Base-by-base conservation (phyloP, 2,113 vertebrate species). In the Anoplopoma fimbria region DNA sequence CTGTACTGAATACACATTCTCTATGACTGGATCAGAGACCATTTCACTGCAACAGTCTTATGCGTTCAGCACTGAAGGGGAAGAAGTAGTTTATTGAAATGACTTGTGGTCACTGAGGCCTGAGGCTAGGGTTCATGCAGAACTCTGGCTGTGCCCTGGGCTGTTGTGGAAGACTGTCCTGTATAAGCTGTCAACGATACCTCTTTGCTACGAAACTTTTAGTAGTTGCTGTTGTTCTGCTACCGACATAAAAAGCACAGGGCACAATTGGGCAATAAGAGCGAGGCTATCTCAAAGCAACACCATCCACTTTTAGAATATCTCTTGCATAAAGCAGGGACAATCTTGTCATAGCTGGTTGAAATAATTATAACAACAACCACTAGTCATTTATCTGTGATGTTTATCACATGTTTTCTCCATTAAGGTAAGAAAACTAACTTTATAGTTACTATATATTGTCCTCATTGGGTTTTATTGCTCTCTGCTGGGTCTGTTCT, bases 11-110 rank as follows among this genome's bases (percentile, higher is more conserved):
- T 61, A 70, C 67, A 34, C 75, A 87, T 81, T 79, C 60, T 78
- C 25, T 73, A 21, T 87, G 84, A 80, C 75, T 83, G 80, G 79
- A 79, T 90, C 31, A 14, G 79, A 83, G 64, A 62, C 81, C 63
- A 76, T 83, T 80, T 78, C 78, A 25, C 42, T 42, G 77, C 72
- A 78, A 15, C 69, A 72, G 84, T 84, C 84, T 82, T 14, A 71
- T 70, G 73, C 15, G 9, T 67, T 89, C 69, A 82, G 74, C 40
- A 33, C 23, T 23, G 53, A 36, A 55, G 74, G 69, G 58, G 42
- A 72, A 75, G 68, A 53, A 75, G 75, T 55, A 55, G 69, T 81
- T 86, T 73, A 86, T 87, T 67, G 69, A 86, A 90, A 86, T 88
- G 77, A 86, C 76, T 86, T 68, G 69, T 60, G 80, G 70, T 84